Evolutionary conservation across 2,888 invertebrate species (phyloP).

Genomic region (Nomada ferruginata): DNA sequence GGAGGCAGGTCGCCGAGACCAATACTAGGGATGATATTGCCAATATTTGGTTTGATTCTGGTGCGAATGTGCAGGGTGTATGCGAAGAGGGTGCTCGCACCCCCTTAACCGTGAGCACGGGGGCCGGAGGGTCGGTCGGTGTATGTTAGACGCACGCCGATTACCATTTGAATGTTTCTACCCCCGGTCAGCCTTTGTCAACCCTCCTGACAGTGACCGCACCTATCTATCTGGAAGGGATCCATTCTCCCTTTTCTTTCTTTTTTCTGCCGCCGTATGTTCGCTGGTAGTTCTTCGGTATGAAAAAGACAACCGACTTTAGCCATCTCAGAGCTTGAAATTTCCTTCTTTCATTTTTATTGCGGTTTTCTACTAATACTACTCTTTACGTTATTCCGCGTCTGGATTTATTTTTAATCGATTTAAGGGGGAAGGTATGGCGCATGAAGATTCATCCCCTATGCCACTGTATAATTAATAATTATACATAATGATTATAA

Average conservation of each 20-base stretch:
- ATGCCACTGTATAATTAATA: no score
- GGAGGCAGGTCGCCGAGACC: conserved; percentile 70
- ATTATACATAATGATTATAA: no score
- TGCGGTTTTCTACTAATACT: neutral
- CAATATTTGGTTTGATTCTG: conserved; percentile 84
- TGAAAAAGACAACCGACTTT: conserved; percentile 33
- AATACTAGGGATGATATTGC: conserved; percentile 82
- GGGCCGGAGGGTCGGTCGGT: conserved; percentile 57
- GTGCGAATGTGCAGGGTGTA: conserved; percentile 73
- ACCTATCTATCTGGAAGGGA: conserved; percentile 67
- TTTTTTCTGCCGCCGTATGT: conserved; percentile 63
- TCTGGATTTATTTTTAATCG: no score
- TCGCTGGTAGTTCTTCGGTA: conserved; percentile 44
- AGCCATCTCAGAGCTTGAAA: conserved; percentile 20
- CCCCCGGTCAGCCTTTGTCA: conserved; percentile 80
- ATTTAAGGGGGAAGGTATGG: no score
- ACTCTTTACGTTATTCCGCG: neutral
- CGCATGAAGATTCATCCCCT: no score
- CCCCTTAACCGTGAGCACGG: conserved; percentile 61
- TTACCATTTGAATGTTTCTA: conserved; percentile 82
- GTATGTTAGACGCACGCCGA: conserved; percentile 80
- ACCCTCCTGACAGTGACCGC: conserved; percentile 75
- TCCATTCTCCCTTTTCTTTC: conserved; percentile 52
- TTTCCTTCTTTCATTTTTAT: conserved; percentile 7
- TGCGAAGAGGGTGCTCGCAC: conserved; percentile 61